These are phyloP conservation scores for Agonum fuliginosum DNA, from an alignment of 2,888 invertebrate species.

Conservation along the genomic window DNA sequence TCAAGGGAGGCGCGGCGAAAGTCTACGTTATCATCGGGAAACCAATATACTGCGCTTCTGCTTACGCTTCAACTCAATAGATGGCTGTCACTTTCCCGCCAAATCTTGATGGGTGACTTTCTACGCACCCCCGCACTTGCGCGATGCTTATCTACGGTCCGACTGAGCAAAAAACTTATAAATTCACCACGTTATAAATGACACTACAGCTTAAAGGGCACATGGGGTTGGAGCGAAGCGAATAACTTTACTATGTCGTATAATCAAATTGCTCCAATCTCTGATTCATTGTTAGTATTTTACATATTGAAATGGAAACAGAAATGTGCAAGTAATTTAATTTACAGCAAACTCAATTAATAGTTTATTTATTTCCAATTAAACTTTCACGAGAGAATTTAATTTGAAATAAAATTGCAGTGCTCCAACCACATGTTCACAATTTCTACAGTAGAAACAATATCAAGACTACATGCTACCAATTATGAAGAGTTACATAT, in stretches of 20 bases:
- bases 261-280: constrained; percentile 31
- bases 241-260: constrained; percentile 15
- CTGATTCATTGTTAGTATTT: constrained; percentile 14
- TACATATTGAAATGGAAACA: constrained; percentile 6
- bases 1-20: constrained; percentile 4
- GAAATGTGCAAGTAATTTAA: not conserved
- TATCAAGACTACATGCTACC: constrained; percentile 48
- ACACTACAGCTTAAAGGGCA: constrained; percentile 33
- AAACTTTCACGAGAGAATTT: not conserved
- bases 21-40: constrained; percentile 1
- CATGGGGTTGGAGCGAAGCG: constrained; percentile 18
- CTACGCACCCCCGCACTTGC: constrained; percentile 34
- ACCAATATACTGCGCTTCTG: not conserved
- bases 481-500: constrained; percentile 52
- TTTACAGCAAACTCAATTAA: constrained; percentile 13
- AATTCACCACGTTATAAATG: constrained; percentile 44
- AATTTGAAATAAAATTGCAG: constrained; percentile 5
- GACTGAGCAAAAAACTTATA: constrained; percentile 59
- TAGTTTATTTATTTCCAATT: constrained; percentile 20
- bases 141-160: constrained; percentile 57
- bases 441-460: constrained; percentile 40
- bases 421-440: constrained; percentile 21
- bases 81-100: constrained; percentile 16
- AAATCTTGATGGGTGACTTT: constrained; percentile 47
- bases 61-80: not conserved